Conservation (phyloP, 2,888 invertebrate genomes). For the Rotaria socialis region DNA sequence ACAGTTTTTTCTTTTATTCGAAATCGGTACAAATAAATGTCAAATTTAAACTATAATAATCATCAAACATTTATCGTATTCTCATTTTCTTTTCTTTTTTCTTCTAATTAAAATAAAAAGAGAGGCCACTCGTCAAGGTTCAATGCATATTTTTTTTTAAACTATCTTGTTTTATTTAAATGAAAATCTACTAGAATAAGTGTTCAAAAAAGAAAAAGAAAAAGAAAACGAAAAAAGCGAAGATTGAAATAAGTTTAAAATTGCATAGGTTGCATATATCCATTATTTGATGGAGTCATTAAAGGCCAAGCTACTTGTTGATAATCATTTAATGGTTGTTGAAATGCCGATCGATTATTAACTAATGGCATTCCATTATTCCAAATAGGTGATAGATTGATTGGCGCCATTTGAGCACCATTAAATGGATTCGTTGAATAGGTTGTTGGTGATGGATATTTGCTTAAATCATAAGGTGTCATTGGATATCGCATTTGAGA, state of each 20-base stretch:
- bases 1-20: no score
- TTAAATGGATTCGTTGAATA: background rate
- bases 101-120: background rate
- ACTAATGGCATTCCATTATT: background rate
- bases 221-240: background rate
- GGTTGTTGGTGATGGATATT: background rate
- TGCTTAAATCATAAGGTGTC: background rate
- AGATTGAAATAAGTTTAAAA: background rate
- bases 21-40: no score
- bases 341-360: background rate
- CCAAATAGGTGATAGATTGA: background rate
- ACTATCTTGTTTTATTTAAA: background rate
- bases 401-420: background rate
- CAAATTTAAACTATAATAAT: no score
- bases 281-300: background rate
- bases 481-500: slow-evolving; percentile 15
- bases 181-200: background rate
- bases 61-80: no score
- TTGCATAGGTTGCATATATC: background rate
- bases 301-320: background rate
- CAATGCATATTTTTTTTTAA: background rate
- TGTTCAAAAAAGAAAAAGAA: no score
- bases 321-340: slow-evolving; percentile 16
- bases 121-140: background rate
- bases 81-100: no score